A percentile compares a stretch with the other conserved stretches of the same genome.
phyloP scores from a whole-genome alignment of 2,797 vertebrate genomes.

The Clarias laeviceps region DNA sequence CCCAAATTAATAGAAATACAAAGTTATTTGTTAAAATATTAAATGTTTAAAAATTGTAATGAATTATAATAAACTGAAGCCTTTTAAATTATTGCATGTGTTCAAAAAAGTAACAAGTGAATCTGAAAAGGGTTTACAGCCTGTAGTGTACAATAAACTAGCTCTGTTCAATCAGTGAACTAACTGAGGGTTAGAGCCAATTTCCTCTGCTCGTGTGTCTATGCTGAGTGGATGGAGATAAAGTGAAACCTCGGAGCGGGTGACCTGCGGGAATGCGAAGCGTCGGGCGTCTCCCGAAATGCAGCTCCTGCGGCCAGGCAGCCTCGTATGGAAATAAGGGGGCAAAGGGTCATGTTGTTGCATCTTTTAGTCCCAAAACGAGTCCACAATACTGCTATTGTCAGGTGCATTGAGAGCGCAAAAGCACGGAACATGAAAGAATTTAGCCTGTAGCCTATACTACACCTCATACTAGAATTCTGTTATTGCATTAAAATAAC shows the following conservation, averaged over 20 bases:
- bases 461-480: not conserved
- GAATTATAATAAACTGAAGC: not conserved
- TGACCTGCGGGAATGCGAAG: constrained; percentile 57
- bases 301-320: constrained; percentile 61
- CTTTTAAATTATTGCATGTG: not conserved
- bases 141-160: constrained; percentile 4
- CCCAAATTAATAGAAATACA: not conserved
- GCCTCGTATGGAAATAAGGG: constrained; percentile 72
- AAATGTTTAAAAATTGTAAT: not conserved
- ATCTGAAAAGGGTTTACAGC: not conserved
- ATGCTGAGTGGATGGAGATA: constrained; percentile 43
- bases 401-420: constrained; percentile 48
- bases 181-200: constrained; percentile 40
- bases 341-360: constrained; percentile 67
- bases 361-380: constrained; percentile 63
- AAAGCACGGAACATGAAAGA: constrained; percentile 51
- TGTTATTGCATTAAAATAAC: not conserved
- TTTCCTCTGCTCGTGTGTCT: constrained; percentile 34
- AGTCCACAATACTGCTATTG: constrained; percentile 52
- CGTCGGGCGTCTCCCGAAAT: constrained; percentile 57
- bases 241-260: constrained; percentile 49
- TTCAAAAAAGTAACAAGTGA: not conserved
- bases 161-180: constrained; percentile 16
- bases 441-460: constrained; percentile 13
- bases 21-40: not conserved